Evolutionary conservation across 2,888 invertebrate genomes (phyloP).

Genomic region (Cantharis flavilabris): DNA sequence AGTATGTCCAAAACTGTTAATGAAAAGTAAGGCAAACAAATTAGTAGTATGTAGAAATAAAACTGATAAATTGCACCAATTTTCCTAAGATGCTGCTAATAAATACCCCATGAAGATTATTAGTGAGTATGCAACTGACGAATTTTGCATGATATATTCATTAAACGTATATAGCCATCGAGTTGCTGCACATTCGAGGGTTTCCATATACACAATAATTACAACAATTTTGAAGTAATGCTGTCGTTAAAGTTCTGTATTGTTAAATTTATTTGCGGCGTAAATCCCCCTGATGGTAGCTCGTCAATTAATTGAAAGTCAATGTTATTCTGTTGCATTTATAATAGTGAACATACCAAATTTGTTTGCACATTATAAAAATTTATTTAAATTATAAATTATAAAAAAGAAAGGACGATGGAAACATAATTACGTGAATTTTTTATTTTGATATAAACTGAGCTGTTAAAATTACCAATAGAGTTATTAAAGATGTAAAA

Average conservation of each 20-base stretch:
- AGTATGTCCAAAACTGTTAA: neutral
- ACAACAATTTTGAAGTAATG: neutral
- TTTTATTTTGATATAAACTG: conserved; percentile 43
- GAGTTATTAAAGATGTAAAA: conserved; percentile 47
- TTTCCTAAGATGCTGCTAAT: neutral
- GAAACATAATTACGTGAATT: neutral
- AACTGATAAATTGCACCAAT: no score
- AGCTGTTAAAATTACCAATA: conserved; percentile 45
- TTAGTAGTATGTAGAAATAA: no score
- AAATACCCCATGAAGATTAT: neutral
- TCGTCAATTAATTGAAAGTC: neutral
- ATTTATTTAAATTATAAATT: no score
- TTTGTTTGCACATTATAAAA: neutral
- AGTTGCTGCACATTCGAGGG: neutral
- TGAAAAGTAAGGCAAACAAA: no score
- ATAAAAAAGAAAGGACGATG: neutral
- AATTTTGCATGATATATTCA: neutral
- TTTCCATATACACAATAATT: neutral
- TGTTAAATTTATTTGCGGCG: neutral
- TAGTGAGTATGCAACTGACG: neutral
- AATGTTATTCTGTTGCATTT: neutral
- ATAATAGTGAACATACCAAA: neutral
- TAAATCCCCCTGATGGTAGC: neutral
- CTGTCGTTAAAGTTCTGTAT: neutral
- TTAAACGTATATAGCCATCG: neutral